phyloP scores from a whole-genome alignment of 2,797 vertebrate species.

The Lepilemur ruficaudatus region DNA sequence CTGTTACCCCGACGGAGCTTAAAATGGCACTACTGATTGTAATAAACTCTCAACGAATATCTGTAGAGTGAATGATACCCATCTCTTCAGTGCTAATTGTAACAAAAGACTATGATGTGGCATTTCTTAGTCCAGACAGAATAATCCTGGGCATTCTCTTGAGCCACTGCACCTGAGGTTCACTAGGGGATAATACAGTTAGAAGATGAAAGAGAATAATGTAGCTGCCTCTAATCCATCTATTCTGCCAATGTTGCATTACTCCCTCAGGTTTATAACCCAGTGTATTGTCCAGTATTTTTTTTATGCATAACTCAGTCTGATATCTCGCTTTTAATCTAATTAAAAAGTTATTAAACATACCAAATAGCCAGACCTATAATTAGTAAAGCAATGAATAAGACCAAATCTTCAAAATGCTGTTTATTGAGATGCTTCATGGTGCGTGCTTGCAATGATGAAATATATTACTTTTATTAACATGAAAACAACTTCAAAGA shows the following conservation, averaged over 20 bases:
- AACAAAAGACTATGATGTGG: background rate
- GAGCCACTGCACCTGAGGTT: background rate
- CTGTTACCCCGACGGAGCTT: background rate
- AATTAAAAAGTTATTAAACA: slow-evolving; percentile 14
- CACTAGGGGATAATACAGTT: too few species aligned
- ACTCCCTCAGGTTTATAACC: background rate
- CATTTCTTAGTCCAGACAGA: background rate
- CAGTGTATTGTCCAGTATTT: background rate
- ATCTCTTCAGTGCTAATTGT: background rate
- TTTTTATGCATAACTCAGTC: background rate
- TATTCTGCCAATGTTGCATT: background rate
- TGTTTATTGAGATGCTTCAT: background rate
- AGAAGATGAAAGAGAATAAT: background rate
- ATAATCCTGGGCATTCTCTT: background rate
- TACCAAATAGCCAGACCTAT: background rate
- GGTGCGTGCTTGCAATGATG: background rate
- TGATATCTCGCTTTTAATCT: background rate
- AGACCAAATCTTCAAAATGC: background rate
- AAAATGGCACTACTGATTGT: background rate
- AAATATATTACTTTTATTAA: slow-evolving; percentile 6
- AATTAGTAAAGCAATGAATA: background rate
- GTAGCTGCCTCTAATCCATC: background rate
- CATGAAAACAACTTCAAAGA: background rate
- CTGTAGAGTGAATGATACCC: background rate
- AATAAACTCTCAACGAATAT: background rate